These are phyloP conservation scores for Glyphotaelius pellucidus DNA, from an alignment of 2,888 invertebrate species.

Conservation along the genomic window DNA sequence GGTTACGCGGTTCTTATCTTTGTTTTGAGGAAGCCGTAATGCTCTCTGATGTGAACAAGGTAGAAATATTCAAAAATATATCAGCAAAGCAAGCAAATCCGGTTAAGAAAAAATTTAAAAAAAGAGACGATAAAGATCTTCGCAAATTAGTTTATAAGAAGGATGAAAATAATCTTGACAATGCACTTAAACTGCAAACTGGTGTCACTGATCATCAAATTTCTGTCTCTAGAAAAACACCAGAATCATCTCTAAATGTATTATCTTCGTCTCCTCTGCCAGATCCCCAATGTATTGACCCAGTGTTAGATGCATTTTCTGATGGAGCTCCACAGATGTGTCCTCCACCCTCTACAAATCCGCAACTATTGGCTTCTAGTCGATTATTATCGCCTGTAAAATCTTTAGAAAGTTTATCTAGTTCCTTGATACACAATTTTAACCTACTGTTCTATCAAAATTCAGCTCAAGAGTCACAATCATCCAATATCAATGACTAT, in stretches of 20 bases:
- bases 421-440: background rate
- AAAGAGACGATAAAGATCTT: background rate
- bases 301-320: background rate
- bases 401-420: background rate
- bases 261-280: background rate
- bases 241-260: background rate
- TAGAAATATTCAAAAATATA: background rate
- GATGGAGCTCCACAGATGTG: background rate
- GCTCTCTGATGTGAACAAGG: background rate
- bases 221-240: background rate
- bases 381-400: background rate
- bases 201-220: background rate
- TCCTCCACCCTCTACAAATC: background rate
- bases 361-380: background rate
- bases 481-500: background rate
- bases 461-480: background rate
- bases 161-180: background rate
- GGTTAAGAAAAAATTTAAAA: background rate
- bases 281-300: background rate
- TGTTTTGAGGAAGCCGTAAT: background rate
- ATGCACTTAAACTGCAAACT: background rate
- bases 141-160: background rate
- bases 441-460: background rate
- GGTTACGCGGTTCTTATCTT: background rate
- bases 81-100: background rate